phyloP scores from a whole-genome alignment of 1,140 invertebrate species.

The Drosophila lacertosa region DNA sequence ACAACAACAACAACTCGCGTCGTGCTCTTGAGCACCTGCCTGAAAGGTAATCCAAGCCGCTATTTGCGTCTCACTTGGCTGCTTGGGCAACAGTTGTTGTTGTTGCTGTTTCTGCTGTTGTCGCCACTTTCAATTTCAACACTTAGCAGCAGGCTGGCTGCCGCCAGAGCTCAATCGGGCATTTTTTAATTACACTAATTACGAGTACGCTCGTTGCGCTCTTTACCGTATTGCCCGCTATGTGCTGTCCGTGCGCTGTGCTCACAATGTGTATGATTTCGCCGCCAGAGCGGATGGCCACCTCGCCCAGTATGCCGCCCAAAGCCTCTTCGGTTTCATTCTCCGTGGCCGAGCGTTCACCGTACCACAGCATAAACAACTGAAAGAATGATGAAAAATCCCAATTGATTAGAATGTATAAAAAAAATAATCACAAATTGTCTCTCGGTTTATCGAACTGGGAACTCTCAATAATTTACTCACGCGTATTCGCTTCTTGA shows the following conservation, averaged over 20 bases:
- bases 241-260: slow-evolving; percentile 76
- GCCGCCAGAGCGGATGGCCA: slow-evolving; percentile 79
- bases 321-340: slow-evolving; percentile 79
- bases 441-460: background rate
- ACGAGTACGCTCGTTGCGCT: slow-evolving; percentile 27
- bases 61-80: slow-evolving; percentile 72
- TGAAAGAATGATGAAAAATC: slow-evolving; percentile 46
- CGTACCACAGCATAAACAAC: slow-evolving; percentile 78
- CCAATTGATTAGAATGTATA: background rate
- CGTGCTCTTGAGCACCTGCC: slow-evolving; percentile 57
- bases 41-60: slow-evolving; percentile 74
- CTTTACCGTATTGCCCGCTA: slow-evolving; percentile 80
- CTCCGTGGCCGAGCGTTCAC: slow-evolving; percentile 65
- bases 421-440: background rate
- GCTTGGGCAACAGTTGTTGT: slow-evolving; percentile 69
- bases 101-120: slow-evolving; percentile 35
- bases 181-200: slow-evolving; percentile 75
- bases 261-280: slow-evolving; percentile 83
- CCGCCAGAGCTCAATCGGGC: slow-evolving; percentile 11
- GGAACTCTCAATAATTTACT: slow-evolving; percentile 29
- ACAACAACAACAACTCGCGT: slow-evolving; percentile 29
- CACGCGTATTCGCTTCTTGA: slow-evolving; percentile 86
- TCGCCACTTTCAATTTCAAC: slow-evolving; percentile 72
- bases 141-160: slow-evolving; percentile 32
- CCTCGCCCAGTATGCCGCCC: slow-evolving; percentile 75